Evolutionary conservation across 2,888 invertebrate genomes (phyloP).

Genomic region (Aphodius sticticus): DNA sequence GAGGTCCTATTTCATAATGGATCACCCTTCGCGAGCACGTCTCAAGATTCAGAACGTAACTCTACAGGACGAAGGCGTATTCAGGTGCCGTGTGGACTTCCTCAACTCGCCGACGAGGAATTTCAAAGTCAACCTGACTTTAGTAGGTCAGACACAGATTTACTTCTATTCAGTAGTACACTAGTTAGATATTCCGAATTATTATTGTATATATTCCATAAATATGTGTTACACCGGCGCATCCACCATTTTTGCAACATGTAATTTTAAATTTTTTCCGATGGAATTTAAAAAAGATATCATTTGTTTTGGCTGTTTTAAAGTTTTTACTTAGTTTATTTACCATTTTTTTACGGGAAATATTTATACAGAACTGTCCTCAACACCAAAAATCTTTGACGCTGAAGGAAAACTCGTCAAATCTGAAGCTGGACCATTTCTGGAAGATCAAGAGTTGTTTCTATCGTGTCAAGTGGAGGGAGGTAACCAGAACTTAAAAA

Average conservation of each 20-base stretch:
- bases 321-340: not conserved
- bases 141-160: conserved; percentile 76
- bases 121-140: conserved; percentile 83
- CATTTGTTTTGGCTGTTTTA: not conserved
- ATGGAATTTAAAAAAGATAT: not conserved
- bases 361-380: conserved; percentile 74
- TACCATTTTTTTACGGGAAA: not conserved
- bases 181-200: not conserved
- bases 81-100: conserved; percentile 89
- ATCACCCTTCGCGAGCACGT: conserved; percentile 76
- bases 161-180: conserved; percentile 7
- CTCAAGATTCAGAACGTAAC: conserved; percentile 77
- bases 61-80: conserved; percentile 80
- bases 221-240: not conserved
- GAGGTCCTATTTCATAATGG: conserved; percentile 77
- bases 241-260: not conserved
- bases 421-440: conserved; percentile 82
- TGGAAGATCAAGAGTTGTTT: conserved; percentile 84
- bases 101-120: conserved; percentile 88
- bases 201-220: too few species aligned
- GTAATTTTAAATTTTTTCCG: not conserved
- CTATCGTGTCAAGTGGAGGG: conserved; percentile 87
- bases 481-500: conserved; percentile 66
- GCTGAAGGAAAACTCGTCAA: conserved; percentile 82
- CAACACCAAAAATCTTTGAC: conserved; percentile 82